A percentile compares a stretch with the other conserved stretches of the same genome.
Conservation (phyloP, 2,797 vertebrate genomes). For the Pristis pectinata region DNA sequence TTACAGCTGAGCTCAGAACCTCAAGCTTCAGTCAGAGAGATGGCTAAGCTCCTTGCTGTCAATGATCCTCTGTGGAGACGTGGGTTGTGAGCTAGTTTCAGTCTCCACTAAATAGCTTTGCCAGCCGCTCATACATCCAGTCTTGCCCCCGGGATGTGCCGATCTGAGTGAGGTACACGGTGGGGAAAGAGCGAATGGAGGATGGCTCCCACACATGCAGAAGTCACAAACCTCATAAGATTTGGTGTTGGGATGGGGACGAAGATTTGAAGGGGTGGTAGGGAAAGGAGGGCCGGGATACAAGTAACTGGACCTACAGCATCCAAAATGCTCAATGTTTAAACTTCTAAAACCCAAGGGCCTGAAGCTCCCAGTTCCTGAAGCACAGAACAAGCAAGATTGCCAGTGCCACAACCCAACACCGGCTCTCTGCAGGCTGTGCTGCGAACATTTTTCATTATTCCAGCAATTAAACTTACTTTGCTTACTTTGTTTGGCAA, state of each 20-base stretch:
- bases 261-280: background rate
- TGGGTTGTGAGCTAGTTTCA: background rate
- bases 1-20: background rate
- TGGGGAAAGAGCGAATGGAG: background rate
- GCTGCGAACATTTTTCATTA: background rate
- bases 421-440: background rate
- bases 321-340: background rate
- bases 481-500: background rate
- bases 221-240: too few relatives aligned
- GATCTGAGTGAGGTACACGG: background rate
- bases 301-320: background rate
- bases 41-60: background rate
- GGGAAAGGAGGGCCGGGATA: background rate
- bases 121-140: background rate
- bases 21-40: background rate
- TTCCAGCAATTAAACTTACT: background rate
- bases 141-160: background rate
- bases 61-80: background rate
- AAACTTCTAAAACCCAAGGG: too few relatives aligned
- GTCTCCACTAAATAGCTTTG: background rate
- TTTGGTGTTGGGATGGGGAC: too few relatives aligned
- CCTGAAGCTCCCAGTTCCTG: too few relatives aligned
- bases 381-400: too few relatives aligned
- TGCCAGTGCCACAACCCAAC: background rate
- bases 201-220: background rate